These are phyloP conservation scores for Pygmarrhopalites habei DNA, from an alignment of 1,140 invertebrate genomes.

Conservation along the genomic window DNA sequence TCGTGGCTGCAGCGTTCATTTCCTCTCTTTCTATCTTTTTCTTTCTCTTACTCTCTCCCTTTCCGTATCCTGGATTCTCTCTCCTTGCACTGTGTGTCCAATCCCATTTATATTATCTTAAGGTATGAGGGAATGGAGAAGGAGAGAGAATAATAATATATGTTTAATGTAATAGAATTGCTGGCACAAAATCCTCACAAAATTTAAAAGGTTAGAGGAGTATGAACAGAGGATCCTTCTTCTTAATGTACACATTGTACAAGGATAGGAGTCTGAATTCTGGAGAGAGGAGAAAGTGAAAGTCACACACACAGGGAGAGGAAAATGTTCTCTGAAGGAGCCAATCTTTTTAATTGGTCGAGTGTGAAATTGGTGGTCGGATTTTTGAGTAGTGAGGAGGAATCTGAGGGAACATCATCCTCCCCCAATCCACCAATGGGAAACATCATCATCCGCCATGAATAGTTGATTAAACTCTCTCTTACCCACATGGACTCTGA, in stretches of 20 bases:
- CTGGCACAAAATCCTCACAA: neutral
- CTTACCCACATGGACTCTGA: slow-evolving; percentile 79
- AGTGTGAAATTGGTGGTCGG: slow-evolving; percentile 40
- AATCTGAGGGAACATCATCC: slow-evolving; percentile 29
- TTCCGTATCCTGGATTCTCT: neutral
- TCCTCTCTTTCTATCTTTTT: neutral
- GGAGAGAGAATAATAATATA: neutral
- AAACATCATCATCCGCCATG: slow-evolving; percentile 42
- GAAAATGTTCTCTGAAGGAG: too few relatives aligned
- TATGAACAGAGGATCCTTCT: too few relatives aligned
- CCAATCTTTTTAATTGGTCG: slow-evolving; percentile 35
- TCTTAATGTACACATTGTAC: too few relatives aligned
- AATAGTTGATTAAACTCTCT: slow-evolving; percentile 75
- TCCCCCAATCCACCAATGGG: slow-evolving; percentile 44
- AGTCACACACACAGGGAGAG: slow-evolving; percentile 7
- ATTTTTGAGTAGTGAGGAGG: too few relatives aligned
- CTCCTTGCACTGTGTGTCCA: neutral
- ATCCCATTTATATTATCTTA: too few relatives aligned
- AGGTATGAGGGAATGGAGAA: neutral
- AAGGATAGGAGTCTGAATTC: too few relatives aligned
- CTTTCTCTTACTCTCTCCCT: neutral
- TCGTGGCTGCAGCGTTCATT: too few relatives aligned
- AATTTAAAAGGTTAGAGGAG: too few relatives aligned
- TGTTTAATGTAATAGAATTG: neutral
- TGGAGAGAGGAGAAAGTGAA: neutral